A percentile compares a stretch with the other conserved stretches of the same genome.
These are phyloP conservation scores for Panorpa germanica DNA, from an alignment of 2,888 invertebrate genomes.

Conservation along the genomic window DNA sequence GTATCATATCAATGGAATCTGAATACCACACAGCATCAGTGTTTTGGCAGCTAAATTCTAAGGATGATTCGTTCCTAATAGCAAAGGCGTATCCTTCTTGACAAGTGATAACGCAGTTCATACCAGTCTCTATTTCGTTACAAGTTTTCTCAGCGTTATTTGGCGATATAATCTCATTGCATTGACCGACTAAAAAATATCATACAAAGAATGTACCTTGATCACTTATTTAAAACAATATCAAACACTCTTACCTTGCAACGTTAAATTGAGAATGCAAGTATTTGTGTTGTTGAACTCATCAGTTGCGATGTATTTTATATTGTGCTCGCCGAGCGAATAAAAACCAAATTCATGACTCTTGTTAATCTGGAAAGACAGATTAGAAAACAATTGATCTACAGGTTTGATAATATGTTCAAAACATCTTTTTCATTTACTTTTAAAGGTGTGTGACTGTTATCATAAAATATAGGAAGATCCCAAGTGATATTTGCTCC, in stretches of 20 bases:
- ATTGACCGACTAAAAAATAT: conserved; percentile 16
- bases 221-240: too few relatives aligned
- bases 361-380: conserved; percentile 18
- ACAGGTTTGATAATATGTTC: too few relatives aligned
- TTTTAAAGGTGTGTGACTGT: too few relatives aligned
- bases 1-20: conserved; percentile 22
- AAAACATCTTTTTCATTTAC: too few relatives aligned
- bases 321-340: conserved; percentile 30
- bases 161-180: conserved; percentile 25
- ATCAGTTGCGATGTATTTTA: conserved; percentile 38
- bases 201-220: conserved; percentile 13
- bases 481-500: conserved; percentile 24
- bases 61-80: conserved; percentile 16
- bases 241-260: conserved; percentile 27
- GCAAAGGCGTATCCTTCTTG: conserved; percentile 40
- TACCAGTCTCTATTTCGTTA: conserved; percentile 21
- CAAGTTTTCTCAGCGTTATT: conserved; percentile 28
- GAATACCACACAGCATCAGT: conserved; percentile 22
- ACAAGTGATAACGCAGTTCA: conserved; percentile 35
- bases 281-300: conserved; percentile 32
- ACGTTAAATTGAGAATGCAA: conserved; percentile 36
- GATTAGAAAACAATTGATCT: conserved; percentile 17
- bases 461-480: conserved; percentile 25
- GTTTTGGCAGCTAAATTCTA: conserved; percentile 20
- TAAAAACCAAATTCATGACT: conserved; percentile 28